These are phyloP conservation scores for Triplophysa dalaica DNA, from an alignment of 2,113 vertebrate species.

Conservation along the genomic window DNA sequence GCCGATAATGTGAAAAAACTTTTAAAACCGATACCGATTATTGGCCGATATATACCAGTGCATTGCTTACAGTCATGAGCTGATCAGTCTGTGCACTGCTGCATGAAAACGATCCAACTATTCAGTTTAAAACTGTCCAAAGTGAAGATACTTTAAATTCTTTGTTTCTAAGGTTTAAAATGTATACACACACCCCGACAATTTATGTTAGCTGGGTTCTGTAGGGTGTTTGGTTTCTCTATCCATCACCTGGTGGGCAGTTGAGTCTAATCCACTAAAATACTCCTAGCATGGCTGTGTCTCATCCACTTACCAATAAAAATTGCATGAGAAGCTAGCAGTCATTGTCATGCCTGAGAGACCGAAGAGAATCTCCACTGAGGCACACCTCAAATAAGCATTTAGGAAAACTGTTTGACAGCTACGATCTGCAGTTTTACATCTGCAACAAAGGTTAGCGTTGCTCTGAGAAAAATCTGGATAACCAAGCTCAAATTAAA, in stretches of 20 bases:
- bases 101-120: no score
- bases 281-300: constrained; percentile 38
- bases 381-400: constrained; percentile 30
- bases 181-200: constrained; percentile 16
- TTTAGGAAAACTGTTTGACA: not conserved
- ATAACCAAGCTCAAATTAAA: no score
- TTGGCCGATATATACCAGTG: no score
- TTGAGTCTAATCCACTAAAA: constrained; percentile 25
- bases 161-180: constrained; percentile 2
- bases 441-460: not conserved
- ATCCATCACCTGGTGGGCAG: constrained; percentile 46
- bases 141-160: not conserved
- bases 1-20: no score
- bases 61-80: no score
- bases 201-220: constrained; percentile 29
- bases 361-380: constrained; percentile 8
- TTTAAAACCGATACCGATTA: no score
- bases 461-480: no score
- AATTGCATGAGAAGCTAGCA: constrained; percentile 60
- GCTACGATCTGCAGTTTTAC: not conserved
- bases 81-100: no score
- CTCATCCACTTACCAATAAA: constrained; percentile 63
- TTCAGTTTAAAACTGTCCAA: no score
- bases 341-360: constrained; percentile 40
- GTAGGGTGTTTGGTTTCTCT: constrained; percentile 41